Base-by-base conservation (phyloP, 2,113 vertebrate species). In the Brachionichthys hirsutus region DNA sequence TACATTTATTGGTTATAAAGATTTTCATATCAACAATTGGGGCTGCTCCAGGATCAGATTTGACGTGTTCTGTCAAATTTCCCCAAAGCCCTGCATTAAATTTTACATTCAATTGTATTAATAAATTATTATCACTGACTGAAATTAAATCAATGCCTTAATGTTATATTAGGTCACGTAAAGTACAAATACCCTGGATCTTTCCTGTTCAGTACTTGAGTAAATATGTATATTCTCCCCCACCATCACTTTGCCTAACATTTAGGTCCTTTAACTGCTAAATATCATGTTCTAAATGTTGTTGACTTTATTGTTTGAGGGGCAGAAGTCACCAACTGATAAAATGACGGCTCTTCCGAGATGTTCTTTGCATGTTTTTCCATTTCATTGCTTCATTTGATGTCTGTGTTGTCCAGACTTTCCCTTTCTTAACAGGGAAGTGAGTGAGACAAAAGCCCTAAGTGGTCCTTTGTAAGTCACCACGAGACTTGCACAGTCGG, bases 361-460 rank as follows among this genome's bases (percentile, higher is more conserved):
- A 9, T 16, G 11, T 24, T 22, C 30, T 10, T 35, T 34, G 11
- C 18, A 10, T 34, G n/a, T 13, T 40, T 24, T 61, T 5, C 18
- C 12, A 19, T 22, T 50, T 7, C 9, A 30, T 17, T 78, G 44
- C 67, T 18, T 50, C 48, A 64, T 67, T 67, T 54, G 20, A 57
- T n/a, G 20, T 72, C 36, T 54, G 7, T 34, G 18, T 52, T 20
- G 15, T 22, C 10, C 59, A 82, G 42, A 78, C 54, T 17, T 82
- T 73, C 63, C 30, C 1, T 75, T 72, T 70, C 20, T 52, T 15
- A 40, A 66, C 55, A 24, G 24, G 70, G 76, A 77, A 80, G 52
- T 55, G 17, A 73, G 13, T 50, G 46, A 76, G 62, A 78, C 65
- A 36, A 17, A n/a, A 67, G 22, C 66, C 42, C 19, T 30, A 53